phyloP scores from a whole-genome alignment of 2,113 vertebrate species.

The Ploceus nigricollis region DNA sequence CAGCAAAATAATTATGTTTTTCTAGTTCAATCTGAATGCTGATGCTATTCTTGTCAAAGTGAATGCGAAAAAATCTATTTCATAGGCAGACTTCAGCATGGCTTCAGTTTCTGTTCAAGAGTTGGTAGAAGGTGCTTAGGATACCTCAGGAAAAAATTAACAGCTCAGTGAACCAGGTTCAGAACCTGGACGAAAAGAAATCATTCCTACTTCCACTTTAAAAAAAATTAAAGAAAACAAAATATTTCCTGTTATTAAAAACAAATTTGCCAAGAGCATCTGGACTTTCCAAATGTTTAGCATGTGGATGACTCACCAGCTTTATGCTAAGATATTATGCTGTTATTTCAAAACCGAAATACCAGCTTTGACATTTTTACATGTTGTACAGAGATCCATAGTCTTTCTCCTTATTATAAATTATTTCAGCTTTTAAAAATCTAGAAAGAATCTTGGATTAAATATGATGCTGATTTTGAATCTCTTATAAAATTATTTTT shows the following conservation, averaged over 20 bases:
- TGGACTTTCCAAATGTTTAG: slow-evolving; percentile 47
- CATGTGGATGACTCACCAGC: slow-evolving; percentile 33
- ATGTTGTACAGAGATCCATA: not conserved
- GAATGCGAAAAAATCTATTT: not conserved
- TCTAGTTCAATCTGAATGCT: not conserved
- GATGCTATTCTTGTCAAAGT: not conserved
- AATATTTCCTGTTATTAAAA: slow-evolving; percentile 45
- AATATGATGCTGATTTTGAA: not conserved
- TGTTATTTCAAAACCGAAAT: slow-evolving; percentile 45
- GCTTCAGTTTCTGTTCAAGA: not conserved
- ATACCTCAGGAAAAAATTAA: not conserved
- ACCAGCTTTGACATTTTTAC: slow-evolving; percentile 44
- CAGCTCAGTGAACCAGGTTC: not conserved
- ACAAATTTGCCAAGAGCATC: slow-evolving; percentile 7
- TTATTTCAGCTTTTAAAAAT: slow-evolving; percentile 9
- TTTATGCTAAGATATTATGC: slow-evolving; percentile 41
- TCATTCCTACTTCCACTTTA: not conserved
- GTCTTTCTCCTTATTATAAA: slow-evolving; percentile 5
- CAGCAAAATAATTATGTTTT: not conserved
- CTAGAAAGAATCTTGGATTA: not conserved
- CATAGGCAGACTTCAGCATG: not conserved
- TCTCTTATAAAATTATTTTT: not conserved
- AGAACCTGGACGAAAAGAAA: not conserved
- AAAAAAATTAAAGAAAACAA: not conserved
- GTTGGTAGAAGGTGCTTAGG: not conserved